A percentile compares a stretch with the other conserved stretches of the same genome.
phyloP scores from a whole-genome alignment of 37 sponge, comb jelly and placozoan genomes.

The Eunapius fragilis region DNA sequence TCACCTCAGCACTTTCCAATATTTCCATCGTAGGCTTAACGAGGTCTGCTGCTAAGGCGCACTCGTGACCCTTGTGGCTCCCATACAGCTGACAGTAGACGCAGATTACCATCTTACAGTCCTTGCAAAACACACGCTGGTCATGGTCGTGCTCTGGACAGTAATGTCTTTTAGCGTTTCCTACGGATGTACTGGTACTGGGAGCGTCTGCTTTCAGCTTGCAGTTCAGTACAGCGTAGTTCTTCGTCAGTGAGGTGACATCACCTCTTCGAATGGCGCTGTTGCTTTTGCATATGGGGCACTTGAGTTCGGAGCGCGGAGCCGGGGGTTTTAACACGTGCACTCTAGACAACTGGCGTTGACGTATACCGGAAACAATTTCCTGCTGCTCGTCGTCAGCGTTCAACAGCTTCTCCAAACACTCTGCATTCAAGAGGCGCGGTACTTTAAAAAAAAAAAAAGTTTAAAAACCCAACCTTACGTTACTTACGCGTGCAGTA shows the following conservation, averaged over 20 bases:
- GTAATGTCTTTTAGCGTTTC: slow-evolving; percentile 5
- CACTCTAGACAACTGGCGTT: not conserved
- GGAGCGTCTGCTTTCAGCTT: not conserved
- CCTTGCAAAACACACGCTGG: slow-evolving; percentile 62
- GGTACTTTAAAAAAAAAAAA: not conserved
- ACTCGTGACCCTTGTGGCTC: slow-evolving; percentile 60
- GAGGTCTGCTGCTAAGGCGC: slow-evolving; percentile 33
- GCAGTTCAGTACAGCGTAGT: slow-evolving; percentile 64
- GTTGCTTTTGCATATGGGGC: slow-evolving; percentile 59
- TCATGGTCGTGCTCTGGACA: slow-evolving; percentile 71
- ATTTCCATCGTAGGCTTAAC: slow-evolving; percentile 29
- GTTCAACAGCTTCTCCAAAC: slow-evolving; percentile 43
- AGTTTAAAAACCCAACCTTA: not conserved
- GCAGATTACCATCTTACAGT: slow-evolving; percentile 51
- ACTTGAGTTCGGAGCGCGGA: slow-evolving; percentile 17
- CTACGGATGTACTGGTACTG: not conserved
- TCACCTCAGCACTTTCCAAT: not conserved
- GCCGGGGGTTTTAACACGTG: not conserved
- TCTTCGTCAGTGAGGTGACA: slow-evolving; percentile 55
- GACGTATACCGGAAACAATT: not conserved
- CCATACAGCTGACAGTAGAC: slow-evolving; percentile 74
- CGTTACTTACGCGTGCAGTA: slow-evolving; percentile 66
- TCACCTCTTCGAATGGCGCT: slow-evolving; percentile 38
- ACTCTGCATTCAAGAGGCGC: slow-evolving; percentile 28
- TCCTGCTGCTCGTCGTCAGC: slow-evolving; percentile 39